Evolutionary conservation across 2,113 vertebrate genomes (phyloP).

Genomic region (Gulo gulo): DNA sequence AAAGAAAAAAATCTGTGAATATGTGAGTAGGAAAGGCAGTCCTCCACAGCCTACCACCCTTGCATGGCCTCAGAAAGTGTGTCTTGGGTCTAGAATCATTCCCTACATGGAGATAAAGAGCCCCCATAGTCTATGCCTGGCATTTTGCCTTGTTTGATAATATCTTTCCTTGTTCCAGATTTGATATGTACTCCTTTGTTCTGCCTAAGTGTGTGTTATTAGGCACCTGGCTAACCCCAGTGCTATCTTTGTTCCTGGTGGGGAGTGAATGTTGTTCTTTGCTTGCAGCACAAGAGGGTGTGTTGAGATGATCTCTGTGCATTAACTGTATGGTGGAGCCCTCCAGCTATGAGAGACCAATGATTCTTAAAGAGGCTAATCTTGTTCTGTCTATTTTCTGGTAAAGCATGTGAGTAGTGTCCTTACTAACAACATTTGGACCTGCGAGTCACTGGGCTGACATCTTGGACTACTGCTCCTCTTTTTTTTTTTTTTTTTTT

Average conservation of each 20-base stretch:
- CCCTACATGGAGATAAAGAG: neutral
- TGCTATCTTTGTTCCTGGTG: neutral
- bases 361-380: neutral
- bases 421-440: neutral
- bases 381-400: neutral
- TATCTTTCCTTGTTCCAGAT: neutral
- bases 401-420: neutral
- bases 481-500: too few species aligned
- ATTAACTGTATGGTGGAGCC: neutral
- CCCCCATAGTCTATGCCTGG: fast-evolving
- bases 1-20: neutral
- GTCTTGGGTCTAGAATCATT: neutral
- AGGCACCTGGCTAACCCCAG: neutral
- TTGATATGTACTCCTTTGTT: neutral
- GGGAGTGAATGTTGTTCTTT: neutral
- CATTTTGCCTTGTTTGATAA: neutral
- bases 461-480: neutral
- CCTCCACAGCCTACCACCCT: neutral
- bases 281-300: neutral
- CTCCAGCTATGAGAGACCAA: neutral
- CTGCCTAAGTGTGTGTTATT: neutral
- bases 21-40: neutral
- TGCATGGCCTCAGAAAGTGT: neutral
- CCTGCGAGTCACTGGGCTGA: fast-evolving
- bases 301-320: neutral